Percentiles rank a stretch among this genome's conserved stretches.
phyloP scores from a whole-genome alignment of 2,888 invertebrate genomes.

The Camponotus fellah region DNA sequence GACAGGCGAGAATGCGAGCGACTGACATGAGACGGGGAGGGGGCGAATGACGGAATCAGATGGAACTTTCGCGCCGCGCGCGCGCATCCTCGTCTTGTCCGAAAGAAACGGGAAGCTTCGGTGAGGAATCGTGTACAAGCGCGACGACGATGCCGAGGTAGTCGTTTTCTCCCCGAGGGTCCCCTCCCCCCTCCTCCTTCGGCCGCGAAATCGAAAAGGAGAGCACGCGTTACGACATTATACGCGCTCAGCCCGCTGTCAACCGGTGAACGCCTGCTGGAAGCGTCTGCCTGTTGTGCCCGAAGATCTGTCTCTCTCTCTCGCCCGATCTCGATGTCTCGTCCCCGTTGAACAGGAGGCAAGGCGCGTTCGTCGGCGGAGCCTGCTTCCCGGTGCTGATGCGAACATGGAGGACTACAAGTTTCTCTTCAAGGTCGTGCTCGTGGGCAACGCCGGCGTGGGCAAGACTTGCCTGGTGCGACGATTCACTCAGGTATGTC shows the following conservation, averaged over 20 bases:
- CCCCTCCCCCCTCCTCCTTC: neutral
- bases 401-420: constrained; percentile 97
- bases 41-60: neutral
- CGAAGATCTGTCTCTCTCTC: neutral
- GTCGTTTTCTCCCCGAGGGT: constrained; percentile 25
- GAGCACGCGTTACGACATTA: constrained; percentile 41
- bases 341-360: constrained; percentile 49
- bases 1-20: neutral
- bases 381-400: constrained; percentile 43
- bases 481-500: constrained; percentile 95
- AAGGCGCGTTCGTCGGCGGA: neutral
- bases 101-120: neutral
- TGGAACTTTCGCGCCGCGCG: constrained; percentile 16
- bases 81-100: neutral
- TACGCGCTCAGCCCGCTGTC: constrained; percentile 20
- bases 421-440: constrained; percentile 99
- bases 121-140: constrained; percentile 19
- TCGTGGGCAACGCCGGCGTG: constrained; percentile 99
- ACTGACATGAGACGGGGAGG: neutral
- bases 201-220: constrained; percentile 28
- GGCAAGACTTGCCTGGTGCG: constrained; percentile 99
- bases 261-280: constrained; percentile 62
- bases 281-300: constrained; percentile 43
- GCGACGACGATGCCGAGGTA: constrained; percentile 36
- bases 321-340: constrained; percentile 55